Evolutionary conservation across 2,888 invertebrate species (phyloP).

Genomic region (Platycheirus albimanus): DNA sequence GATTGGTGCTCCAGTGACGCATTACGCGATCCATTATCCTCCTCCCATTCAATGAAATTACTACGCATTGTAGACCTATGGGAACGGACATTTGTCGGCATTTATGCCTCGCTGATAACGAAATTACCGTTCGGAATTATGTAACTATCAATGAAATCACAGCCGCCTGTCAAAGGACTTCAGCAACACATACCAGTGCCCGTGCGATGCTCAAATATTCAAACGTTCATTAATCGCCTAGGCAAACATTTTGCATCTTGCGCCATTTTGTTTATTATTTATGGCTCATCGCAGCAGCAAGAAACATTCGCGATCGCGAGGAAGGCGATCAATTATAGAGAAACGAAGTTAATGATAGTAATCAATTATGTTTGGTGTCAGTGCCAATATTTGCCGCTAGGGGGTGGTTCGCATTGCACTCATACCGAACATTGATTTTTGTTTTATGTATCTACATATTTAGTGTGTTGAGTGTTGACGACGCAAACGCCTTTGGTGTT

Average conservation of each 20-base stretch:
- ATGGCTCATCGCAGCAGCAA: slow-evolving; percentile 42
- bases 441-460: no score
- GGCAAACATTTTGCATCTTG: slow-evolving; percentile 32
- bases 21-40: slow-evolving; percentile 66
- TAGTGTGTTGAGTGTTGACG: slow-evolving; percentile 60
- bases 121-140: slow-evolving; percentile 58
- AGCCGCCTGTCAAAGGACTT: slow-evolving; percentile 26
- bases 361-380: slow-evolving; percentile 56
- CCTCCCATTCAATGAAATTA: slow-evolving; percentile 21
- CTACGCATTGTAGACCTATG: neutral
- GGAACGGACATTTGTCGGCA: slow-evolving; percentile 53
- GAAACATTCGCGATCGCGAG: slow-evolving; percentile 40
- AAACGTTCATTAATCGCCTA: slow-evolving; percentile 45
- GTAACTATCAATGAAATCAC: slow-evolving; percentile 49
- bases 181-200: slow-evolving; percentile 40
- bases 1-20: slow-evolving; percentile 69
- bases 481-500: slow-evolving; percentile 57
- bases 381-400: slow-evolving; percentile 18
- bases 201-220: slow-evolving; percentile 41
- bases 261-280: slow-evolving; percentile 69
- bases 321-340: slow-evolving; percentile 48
- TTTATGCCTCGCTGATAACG: slow-evolving; percentile 61
- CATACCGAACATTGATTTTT: slow-evolving; percentile 5
- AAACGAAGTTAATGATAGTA: slow-evolving; percentile 52
- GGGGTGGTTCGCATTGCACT: neutral